A percentile compares a stretch with the other conserved stretches of the same genome.
Conservation (phyloP, 2,113 vertebrate genomes). For the Tonatia bakeri region DNA sequence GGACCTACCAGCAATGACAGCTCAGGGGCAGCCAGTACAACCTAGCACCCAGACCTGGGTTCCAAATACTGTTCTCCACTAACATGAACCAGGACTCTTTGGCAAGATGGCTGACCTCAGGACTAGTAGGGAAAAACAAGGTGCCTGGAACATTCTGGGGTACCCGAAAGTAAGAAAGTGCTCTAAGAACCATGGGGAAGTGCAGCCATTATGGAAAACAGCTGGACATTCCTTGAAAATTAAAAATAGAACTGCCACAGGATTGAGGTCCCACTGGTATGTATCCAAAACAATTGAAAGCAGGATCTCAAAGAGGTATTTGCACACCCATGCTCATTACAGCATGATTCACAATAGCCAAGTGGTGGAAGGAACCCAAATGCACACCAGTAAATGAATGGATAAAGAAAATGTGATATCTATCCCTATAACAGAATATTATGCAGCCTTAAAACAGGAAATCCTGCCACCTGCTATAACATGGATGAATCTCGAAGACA, state of each 20-base stretch:
- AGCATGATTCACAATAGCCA: neutral
- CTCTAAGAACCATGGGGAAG: no score
- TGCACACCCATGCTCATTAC: neutral
- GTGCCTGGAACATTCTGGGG: neutral
- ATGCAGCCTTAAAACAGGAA: neutral
- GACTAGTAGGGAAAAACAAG: neutral
- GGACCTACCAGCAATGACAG: fast-evolving
- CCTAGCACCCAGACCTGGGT: neutral
- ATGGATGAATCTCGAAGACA: neutral
- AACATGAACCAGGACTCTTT: neutral
- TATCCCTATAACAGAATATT: neutral
- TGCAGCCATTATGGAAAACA: no score
- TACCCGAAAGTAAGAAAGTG: neutral
- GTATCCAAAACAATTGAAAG: neutral
- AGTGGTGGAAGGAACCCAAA: neutral
- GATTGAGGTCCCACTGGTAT: no score
- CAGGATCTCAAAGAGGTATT: neutral
- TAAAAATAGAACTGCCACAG: no score
- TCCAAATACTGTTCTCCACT: neutral
- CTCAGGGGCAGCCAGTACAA: neutral
- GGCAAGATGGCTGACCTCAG: neutral
- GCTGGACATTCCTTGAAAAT: no score
- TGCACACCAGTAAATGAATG: no score
- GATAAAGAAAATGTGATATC: neutral
- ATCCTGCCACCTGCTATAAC: neutral